Conservation (phyloP, 2,797 vertebrate genomes). For the Etheostoma nigrum region DNA sequence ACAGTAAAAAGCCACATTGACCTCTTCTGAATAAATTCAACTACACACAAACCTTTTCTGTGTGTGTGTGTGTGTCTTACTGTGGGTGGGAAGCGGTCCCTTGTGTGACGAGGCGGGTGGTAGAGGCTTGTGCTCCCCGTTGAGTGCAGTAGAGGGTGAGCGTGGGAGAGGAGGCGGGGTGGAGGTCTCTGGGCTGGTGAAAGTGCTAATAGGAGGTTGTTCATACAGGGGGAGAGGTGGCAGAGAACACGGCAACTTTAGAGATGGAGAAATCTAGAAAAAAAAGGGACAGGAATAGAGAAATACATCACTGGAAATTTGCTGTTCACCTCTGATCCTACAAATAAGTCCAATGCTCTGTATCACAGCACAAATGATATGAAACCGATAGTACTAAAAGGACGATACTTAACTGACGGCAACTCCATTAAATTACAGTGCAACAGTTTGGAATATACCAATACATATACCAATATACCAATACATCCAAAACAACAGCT, state of each 20-base stretch:
- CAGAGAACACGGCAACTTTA: slow-evolving; percentile 87
- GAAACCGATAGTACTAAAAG: too few species aligned
- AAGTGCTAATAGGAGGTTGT: slow-evolving; percentile 92
- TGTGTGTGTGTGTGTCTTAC: slow-evolving; percentile 67
- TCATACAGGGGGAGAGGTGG: slow-evolving; percentile 94
- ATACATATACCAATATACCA: background rate
- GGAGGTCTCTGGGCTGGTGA: slow-evolving; percentile 91
- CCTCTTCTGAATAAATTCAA: background rate
- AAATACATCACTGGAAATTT: slow-evolving; percentile 2
- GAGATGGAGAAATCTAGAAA: slow-evolving; percentile 88
- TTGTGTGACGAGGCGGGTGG: slow-evolving; percentile 73
- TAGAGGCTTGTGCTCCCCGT: slow-evolving; percentile 88
- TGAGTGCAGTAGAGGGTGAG: slow-evolving; percentile 89
- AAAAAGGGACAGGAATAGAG: background rate
- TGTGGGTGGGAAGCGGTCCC: slow-evolving; percentile 76
- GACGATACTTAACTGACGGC: background rate
- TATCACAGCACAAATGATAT: too few species aligned
- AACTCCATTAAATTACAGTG: background rate
- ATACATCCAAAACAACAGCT: background rate
- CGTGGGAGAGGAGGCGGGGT: slow-evolving; percentile 90
- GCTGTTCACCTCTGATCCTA: background rate
- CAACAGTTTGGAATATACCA: background rate
- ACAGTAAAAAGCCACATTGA: slow-evolving; percentile 7
- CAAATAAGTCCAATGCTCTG: background rate
- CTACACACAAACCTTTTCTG: background rate